Evolutionary conservation across 1,140 invertebrate genomes (phyloP), one percentile per base, ranked within the genome.

Genomic region (Marisa cornuarietis): DNA sequence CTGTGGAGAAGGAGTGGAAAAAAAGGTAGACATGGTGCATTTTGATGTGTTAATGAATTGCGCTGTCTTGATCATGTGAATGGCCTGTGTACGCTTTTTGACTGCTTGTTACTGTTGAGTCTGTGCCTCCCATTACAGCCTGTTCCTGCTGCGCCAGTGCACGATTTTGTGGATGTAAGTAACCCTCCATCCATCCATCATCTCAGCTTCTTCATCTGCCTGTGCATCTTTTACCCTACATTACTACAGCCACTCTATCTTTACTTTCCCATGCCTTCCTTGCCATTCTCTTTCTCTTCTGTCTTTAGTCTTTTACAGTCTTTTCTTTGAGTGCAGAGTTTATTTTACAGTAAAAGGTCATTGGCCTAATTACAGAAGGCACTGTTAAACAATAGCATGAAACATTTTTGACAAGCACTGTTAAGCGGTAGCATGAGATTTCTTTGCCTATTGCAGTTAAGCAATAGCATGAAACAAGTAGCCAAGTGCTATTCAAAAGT

Each of bases 91-190:
- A 51, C n/a, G 51, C 76, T 78, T 69, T 62, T 58, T 69, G 52
- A 79, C 71, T 79, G 71, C 58, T 71, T 62, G 24, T 71, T 11
- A 68, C 54, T 58, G 54, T 79, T 71, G 58, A 68, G 31, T n/a
- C 69, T 71, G n/a, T 69, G 58, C 78, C 52, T 74, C 73, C 71
- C 65, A 75, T 79, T 73, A 49, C 78, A 79, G 77, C 78, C 69
- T 73, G 52, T 76, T 51, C 75, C 71, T 49, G 31, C 75, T 51
- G 61, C 58, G 65, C 58, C 74, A 79, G 54, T n/a, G 74, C 65
- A 62, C 77, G 76, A 63, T 82, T 52, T 75, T 68, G 63, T 75
- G 22, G 78, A 79, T 82, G 81, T 82, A 82, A 82, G 81, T 82
- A 80, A 58, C 74, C 52, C 20, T 66, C 24, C 68, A 61, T 73